Evolutionary conservation across 2,888 invertebrate genomes (phyloP), one percentile per base, ranked within the genome.

Genomic region (Arctia plantaginis): DNA sequence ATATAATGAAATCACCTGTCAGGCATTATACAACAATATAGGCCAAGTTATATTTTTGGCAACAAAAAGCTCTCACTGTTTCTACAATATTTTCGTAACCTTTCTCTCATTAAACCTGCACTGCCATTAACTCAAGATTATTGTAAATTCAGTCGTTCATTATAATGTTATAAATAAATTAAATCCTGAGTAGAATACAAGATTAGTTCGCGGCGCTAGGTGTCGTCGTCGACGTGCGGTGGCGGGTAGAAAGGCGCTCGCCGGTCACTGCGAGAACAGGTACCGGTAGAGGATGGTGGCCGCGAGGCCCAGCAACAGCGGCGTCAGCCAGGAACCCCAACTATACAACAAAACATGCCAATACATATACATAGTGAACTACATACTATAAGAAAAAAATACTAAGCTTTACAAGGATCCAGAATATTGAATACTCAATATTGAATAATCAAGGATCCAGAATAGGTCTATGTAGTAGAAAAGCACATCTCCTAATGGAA

Each of bases 231-330:
- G 15, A 7, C 18, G 47, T 51, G 75, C 66, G 62, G 77, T 66
- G 74, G 77, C 76, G 74, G 74, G 65, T 69, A 23, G 74, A 65
- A 59, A 59, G 44, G 74, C 41, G 76, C 79, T 72, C 41, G 69
- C 33, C n/a, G 64, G 62, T 62, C 80, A 85, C 95, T 96, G 93
- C 91, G 95, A 94, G 93, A 97, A 97, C 91, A 97, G 96, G 91
- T 96, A 97, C 89, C 97, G 97, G 93, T 97, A 97, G 84, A 97
- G 92, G 82, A 97, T 85, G 78, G 97, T 97, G 85, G 97, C 97
- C 73, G 97, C 92, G 80, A 97, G 87, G 78, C 97, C 97, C 87
- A 97, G 94, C 86, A 96, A 91, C 87, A 97, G 93, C 83, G 97
- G 97, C 88, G 97, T 87, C 87, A 97, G 90, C 97, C 97, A 97